Evolutionary conservation across 2,888 invertebrate genomes (phyloP), one percentile per base, ranked within the genome.

Genomic region (Chrysolina haemoptera): DNA sequence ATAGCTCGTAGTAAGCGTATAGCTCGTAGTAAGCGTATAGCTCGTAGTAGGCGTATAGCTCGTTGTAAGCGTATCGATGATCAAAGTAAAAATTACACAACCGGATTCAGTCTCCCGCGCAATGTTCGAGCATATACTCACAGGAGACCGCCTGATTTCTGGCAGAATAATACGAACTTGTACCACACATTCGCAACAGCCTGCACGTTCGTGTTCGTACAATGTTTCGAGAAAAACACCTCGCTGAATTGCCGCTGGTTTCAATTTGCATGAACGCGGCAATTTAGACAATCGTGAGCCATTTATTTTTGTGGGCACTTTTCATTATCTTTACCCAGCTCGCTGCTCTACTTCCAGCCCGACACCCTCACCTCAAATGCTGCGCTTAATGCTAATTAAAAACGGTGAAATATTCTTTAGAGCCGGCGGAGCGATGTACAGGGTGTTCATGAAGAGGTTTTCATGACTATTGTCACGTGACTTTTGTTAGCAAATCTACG

Each of bases 271-370:
- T 59, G 59, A 59, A 59, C 59, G 59, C 27, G 27, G 59, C 59
- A 35, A 59, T 59, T 59, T 59, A 59, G 59, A 59, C 59, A 59
- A 16, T 35, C 35, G 59, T 59, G 35, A 59, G 59, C 59, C 59
- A 59, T 59, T 59, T 59, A 59, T 59, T 59, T 59, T 59, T 59
- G 59, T 59, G 59, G 59, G 59, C 27, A 59, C 59, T 59, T 59
- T 59, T 59, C 59, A 59, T 59, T 59, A 59, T 59, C 59, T 59
- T 59, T 35, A 27, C 59, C 59, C 59, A 59, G 59, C 59, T 35
- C 59, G 11, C 9, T 59, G 27, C 35, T 59, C 59, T 59, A 59
- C 59, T 59, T 59, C 59, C 59, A 59, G 35, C 11, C 27, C 35
- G 59, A 27, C 59, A 35, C 35, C 35, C 35, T 59, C 59, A 59